Percentiles rank a stretch among this genome's conserved stretches.
Conservation (phyloP, 2,888 invertebrate genomes). For the Tineola bisselliella region DNA sequence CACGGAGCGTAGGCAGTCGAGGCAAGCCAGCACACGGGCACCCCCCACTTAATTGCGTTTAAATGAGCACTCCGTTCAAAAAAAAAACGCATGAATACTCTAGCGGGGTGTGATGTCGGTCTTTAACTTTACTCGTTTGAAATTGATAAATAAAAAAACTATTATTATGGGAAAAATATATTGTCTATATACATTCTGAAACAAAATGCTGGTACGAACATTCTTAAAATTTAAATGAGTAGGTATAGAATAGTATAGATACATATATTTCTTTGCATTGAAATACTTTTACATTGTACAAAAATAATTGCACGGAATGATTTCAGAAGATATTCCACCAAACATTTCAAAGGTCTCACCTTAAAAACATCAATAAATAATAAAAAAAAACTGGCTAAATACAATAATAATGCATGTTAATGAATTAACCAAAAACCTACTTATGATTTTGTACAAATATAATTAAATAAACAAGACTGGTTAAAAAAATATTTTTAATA, state of each 20-base stretch:
- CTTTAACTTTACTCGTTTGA: too few species aligned
- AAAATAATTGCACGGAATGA: conserved; percentile 38
- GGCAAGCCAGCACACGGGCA: too few species aligned
- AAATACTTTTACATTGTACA: conserved; percentile 1
- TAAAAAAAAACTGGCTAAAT: neutral
- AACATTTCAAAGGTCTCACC: conserved; percentile 5
- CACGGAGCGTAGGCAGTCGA: too few species aligned
- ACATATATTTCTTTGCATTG: neutral
- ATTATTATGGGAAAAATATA: conserved; percentile 65
- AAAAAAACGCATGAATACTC: too few species aligned
- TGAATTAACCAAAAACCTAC: neutral
- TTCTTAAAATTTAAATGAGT: conserved; percentile 39
- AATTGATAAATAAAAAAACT: conserved; percentile 13
- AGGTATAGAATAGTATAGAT: neutral
- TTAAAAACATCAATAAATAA: conserved; percentile 1
- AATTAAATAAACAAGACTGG: neutral
- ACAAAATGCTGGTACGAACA: conserved; percentile 62
- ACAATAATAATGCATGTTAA: conserved; percentile 6
- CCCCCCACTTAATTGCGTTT: too few species aligned
- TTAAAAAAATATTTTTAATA: neutral
- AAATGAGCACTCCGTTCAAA: too few species aligned
- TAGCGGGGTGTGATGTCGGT: too few species aligned
- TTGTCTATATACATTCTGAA: conserved; percentile 62
- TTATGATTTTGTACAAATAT: conserved; percentile 6
- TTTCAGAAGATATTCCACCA: conserved; percentile 16